Percentiles rank a stretch among this genome's conserved stretches.
These are phyloP conservation scores for Daktulosphaira vitifoliae DNA, from an alignment of 1,140 invertebrate species.

Conservation along the genomic window DNA sequence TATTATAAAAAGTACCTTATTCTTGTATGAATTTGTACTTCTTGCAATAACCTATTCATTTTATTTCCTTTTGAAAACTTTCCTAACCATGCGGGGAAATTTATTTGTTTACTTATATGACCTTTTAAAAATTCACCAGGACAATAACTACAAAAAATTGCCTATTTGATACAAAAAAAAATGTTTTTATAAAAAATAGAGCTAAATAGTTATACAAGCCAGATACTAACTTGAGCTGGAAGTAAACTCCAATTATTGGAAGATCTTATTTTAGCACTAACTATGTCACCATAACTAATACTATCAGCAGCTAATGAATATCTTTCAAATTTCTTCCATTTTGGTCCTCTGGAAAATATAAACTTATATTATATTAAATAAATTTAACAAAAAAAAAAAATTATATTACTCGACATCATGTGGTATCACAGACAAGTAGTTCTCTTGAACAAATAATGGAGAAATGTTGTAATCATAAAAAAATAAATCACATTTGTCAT, in stretches of 20 bases:
- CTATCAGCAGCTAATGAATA: conserved; percentile 73
- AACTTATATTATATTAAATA: conserved; percentile 41
- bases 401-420: conserved; percentile 32
- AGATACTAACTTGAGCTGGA: conserved; percentile 59
- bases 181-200: too few species aligned
- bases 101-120: conserved; percentile 62
- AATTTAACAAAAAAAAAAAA: conserved; percentile 25
- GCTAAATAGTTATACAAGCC: neutral
- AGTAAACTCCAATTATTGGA: conserved; percentile 80
- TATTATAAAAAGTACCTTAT: conserved; percentile 51
- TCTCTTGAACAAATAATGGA: conserved; percentile 95
- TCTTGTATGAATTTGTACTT: conserved; percentile 71
- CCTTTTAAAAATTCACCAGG: conserved; percentile 81
- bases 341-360: conserved; percentile 44
- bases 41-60: conserved; percentile 69
- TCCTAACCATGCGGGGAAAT: conserved; percentile 92
- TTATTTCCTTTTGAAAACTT: conserved; percentile 82
- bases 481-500: conserved; percentile 86
- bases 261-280: conserved; percentile 70
- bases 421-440: conserved; percentile 74
- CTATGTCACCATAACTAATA: conserved; percentile 75
- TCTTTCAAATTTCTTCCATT: conserved; percentile 54
- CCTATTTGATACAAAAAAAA: conserved; percentile 47
- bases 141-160: conserved; percentile 81
- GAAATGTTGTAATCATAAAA: conserved; percentile 94